Evolutionary conservation across 2,113 vertebrate species (phyloP), one percentile per base, ranked within the genome.

Genomic region (Sphaerodactylus townsendi): DNA sequence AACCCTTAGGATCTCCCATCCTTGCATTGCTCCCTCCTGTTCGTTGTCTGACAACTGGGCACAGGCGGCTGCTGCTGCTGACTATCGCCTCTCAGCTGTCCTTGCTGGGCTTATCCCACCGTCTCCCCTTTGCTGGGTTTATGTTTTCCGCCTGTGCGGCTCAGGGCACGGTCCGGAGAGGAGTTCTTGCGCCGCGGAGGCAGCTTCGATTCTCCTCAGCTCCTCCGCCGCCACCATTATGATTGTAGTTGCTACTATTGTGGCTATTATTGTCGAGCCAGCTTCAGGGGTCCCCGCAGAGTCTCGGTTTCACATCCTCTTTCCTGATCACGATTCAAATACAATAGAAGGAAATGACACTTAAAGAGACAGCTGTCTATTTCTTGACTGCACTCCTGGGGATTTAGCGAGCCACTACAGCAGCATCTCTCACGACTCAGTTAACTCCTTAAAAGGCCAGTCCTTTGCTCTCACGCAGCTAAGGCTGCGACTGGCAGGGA

Each of bases 311-410:
- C 97, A 97, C 98, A 98, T 98, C 97, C 97, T 97, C 97, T 98
- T 99, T 99, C 98, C 98, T 99, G 98, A 97, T 98, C 98, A 97
- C 98, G 97, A 97, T 97, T 97, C 95, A 96, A 97, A 97, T 97
- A 99, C 98, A 98, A 99, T 99, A 95, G 97, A 97, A 97, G 98
- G 98, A 99, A 99, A 99, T 97, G 94, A 96, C 96, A 95, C 97
- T 99, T 98, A 98, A 98, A 97, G 98, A 96, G 97, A 97, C 97
- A 97, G 97, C 94, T 95, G 93, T 96, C 94, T 93, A 17, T 82
- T 88, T 93, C 94, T 91, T 66, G 92, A 92, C 90, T 56, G 94
- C 93, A 75, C 96, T 95, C 95, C 90, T 30, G 93, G 92, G 95
- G 93, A 85, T 93, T 87, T 82, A 92, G 95, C 92, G 69, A 86